Conservation (phyloP, 2,797 vertebrate genomes). For the Eulemur mongoz region DNA sequence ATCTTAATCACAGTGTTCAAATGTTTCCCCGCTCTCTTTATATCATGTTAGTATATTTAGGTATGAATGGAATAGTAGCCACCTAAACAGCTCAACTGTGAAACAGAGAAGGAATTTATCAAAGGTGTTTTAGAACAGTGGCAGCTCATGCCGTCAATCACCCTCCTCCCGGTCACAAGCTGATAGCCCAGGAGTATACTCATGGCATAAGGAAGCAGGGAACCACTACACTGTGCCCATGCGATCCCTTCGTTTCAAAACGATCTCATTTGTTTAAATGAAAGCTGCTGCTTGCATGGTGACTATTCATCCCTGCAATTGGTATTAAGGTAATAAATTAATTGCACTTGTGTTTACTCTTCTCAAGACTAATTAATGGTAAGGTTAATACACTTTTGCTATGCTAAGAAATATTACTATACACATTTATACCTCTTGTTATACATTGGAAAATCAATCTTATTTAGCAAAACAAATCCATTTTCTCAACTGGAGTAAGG, state of each 20-base stretch:
- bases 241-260: background rate
- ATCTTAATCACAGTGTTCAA: background rate
- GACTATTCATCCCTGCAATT: background rate
- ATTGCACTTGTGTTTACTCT: constrained; percentile 26
- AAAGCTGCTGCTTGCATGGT: background rate
- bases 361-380: constrained; percentile 5
- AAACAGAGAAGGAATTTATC: constrained; percentile 25
- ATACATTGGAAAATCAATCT: constrained; percentile 1
- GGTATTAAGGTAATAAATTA: constrained; percentile 49
- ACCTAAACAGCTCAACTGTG: background rate
- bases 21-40: background rate
- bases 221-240: accelerated
- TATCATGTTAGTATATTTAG: background rate
- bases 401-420: background rate
- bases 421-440: background rate
- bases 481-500: constrained; percentile 11
- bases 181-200: background rate
- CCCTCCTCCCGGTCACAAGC: background rate
- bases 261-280: background rate
- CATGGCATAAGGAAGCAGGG: background rate
- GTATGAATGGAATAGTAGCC: background rate
- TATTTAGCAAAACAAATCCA: constrained; percentile 23
- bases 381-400: constrained; percentile 15
- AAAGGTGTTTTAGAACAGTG: background rate
- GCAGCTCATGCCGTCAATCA: background rate